Base-by-base conservation (phyloP, 2,797 vertebrate species). In the Labroides dimidiatus region DNA sequence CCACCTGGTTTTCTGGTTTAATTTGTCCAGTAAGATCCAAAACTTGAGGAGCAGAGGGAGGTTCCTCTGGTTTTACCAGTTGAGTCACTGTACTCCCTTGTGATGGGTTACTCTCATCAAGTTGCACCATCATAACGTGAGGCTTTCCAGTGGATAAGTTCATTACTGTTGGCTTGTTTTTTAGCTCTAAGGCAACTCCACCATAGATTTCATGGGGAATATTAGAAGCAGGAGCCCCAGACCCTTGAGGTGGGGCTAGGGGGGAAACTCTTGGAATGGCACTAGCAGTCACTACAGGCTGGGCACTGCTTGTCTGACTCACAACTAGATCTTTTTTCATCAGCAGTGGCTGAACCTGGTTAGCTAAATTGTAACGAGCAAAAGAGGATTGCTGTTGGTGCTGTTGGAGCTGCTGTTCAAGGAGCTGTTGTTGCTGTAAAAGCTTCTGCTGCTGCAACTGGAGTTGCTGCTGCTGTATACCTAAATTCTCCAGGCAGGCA, bases 51-150 rank as follows among this genome's bases (percentile, higher is more conserved):
- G 91, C 67, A 13, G 85, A 83, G 78, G 84, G 87, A 0, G 93
- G 89, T 0, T 94, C 93, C 54, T 98, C 97, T 80, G 89, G 93
- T 78, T 96, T 97, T 72, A 98, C 89, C 57, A 99, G 84, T 62
- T 99, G 97, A 73, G 96, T 97, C 82, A 98, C 92, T 0, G 96
- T 93, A 48, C 82, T 70, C 12, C 92, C 88, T 6, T 95, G 89
- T 0, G 94, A 84, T 3, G 93, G 80, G 58, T 93, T 96, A 75
- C 72, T 90, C 33, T 94, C 93, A 84, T 97, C 96, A 92, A 99
- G 85, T 77, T 99, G 97, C 44, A 99, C 97, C 94, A 99, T 95
- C 94, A 99, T 96, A 53, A 96, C 92, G 82, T 99, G 97, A 20
- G 96, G 94, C 77, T 97, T 98, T 72, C 94, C 95, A 58, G 95